A percentile compares a stretch with the other conserved stretches of the same genome.
These are phyloP conservation scores for Notodonta dromedarius DNA, from an alignment of 2,888 invertebrate genomes.

Conservation along the genomic window DNA sequence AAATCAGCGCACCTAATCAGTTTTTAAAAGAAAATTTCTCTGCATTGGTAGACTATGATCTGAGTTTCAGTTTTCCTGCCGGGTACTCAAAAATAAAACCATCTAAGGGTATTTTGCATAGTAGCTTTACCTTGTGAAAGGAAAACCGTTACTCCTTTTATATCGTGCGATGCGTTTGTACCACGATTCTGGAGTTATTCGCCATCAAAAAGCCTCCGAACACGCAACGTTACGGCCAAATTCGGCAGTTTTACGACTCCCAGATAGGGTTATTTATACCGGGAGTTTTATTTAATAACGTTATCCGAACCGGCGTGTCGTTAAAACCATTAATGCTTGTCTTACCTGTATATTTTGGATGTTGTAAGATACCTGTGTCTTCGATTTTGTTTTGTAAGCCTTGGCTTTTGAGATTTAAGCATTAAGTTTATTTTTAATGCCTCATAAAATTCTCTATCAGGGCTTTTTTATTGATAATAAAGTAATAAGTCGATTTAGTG, in stretches of 20 bases:
- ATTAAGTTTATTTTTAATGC: too few species aligned
- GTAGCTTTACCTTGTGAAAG: slow-evolving; percentile 8
- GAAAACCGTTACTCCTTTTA: not conserved
- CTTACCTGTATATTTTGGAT: slow-evolving; percentile 4
- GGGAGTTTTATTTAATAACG: slow-evolving; percentile 15
- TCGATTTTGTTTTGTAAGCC: not conserved
- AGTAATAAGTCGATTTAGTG: too few species aligned
- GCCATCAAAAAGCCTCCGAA: slow-evolving; percentile 7
- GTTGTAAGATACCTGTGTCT: not conserved
- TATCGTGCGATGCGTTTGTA: slow-evolving; percentile 1
- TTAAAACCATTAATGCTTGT: slow-evolving; percentile 6
- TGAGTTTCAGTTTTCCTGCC: too few species aligned
- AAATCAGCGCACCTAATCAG: too few species aligned
- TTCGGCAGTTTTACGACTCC: slow-evolving; percentile 17
- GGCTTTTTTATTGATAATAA: too few species aligned
- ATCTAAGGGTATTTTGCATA: too few species aligned
- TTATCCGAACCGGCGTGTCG: slow-evolving; percentile 8
- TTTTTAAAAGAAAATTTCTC: too few species aligned
- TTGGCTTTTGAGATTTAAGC: too few species aligned
- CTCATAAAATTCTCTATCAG: too few species aligned
- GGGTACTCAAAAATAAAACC: too few species aligned
- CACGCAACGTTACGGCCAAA: slow-evolving; percentile 8
- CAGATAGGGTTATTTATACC: slow-evolving; percentile 17
- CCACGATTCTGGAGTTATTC: slow-evolving; percentile 4
- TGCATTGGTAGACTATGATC: too few species aligned